Conservation (phyloP, 1,140 invertebrate species). For the Contarinia nasturtii region DNA sequence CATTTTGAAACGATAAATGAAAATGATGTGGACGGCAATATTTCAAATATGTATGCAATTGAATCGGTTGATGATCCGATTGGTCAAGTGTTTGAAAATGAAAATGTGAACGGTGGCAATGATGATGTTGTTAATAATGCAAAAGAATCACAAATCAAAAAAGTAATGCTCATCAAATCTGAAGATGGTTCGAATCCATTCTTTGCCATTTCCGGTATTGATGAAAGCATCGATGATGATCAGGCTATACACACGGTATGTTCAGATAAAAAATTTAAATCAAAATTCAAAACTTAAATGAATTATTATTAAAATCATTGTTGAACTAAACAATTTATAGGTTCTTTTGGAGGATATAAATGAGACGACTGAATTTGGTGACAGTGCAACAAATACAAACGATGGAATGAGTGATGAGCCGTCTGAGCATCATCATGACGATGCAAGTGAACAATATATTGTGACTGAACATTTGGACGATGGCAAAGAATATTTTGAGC, state of each 20-base stretch:
- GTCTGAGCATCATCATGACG: background rate
- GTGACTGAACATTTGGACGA: slow-evolving; percentile 6
- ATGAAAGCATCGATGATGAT: too few species aligned
- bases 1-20: background rate
- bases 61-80: background rate
- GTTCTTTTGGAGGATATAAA: background rate
- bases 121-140: too few species aligned
- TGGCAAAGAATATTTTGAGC: slow-evolving; percentile 1
- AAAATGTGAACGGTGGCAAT: too few species aligned
- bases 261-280: too few species aligned
- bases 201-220: too few species aligned
- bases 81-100: background rate
- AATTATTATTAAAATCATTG: background rate
- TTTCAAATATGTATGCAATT: background rate
- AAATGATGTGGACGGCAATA: background rate
- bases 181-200: too few species aligned
- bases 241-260: too few species aligned
- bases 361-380: background rate
- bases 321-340: background rate
- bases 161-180: too few species aligned
- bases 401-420: background rate
- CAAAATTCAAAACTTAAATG: too few species aligned
- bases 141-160: too few species aligned
- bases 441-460: background rate
- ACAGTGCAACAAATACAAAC: background rate